A percentile compares a stretch with the other conserved stretches of the same genome.
Evolutionary conservation across 1,140 invertebrate species (phyloP).

Genomic region (Delia radicum): DNA sequence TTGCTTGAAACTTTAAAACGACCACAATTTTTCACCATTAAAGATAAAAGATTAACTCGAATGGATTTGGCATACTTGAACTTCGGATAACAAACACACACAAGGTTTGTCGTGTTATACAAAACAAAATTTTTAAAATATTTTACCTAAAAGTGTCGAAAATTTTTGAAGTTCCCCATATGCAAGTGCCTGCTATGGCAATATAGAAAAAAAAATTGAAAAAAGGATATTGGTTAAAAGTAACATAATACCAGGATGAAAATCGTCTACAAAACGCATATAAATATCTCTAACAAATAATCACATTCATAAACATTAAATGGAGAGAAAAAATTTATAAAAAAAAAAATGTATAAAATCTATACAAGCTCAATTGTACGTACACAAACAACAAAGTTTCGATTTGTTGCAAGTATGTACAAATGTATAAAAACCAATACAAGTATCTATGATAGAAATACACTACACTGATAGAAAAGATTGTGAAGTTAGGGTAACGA

Average conservation of each 20-base stretch:
- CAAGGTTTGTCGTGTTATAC: neutral
- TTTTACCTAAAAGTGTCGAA: neutral
- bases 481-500: too few relatives aligned
- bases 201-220: neutral
- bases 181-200: neutral
- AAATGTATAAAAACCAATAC: neutral
- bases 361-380: neutral
- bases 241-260: constrained; percentile 5
- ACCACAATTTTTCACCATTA: too few relatives aligned
- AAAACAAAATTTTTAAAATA: constrained; percentile 10
- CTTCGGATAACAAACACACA: too few relatives aligned
- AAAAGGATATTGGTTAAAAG: constrained; percentile 2
- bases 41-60: too few relatives aligned
- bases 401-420: neutral
- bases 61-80: too few relatives aligned
- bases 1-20: too few relatives aligned
- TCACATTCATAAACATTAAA: constrained; percentile 20
- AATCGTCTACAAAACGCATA: constrained; percentile 12
- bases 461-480: neutral
- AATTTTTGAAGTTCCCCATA: too few relatives aligned
- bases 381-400: neutral
- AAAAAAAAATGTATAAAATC: neutral
- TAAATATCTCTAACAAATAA: constrained; percentile 23
- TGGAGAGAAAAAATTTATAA: neutral
- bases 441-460: neutral